Conservation (phyloP, 1,140 invertebrate species). For the Trichonephila clavipes region DNA sequence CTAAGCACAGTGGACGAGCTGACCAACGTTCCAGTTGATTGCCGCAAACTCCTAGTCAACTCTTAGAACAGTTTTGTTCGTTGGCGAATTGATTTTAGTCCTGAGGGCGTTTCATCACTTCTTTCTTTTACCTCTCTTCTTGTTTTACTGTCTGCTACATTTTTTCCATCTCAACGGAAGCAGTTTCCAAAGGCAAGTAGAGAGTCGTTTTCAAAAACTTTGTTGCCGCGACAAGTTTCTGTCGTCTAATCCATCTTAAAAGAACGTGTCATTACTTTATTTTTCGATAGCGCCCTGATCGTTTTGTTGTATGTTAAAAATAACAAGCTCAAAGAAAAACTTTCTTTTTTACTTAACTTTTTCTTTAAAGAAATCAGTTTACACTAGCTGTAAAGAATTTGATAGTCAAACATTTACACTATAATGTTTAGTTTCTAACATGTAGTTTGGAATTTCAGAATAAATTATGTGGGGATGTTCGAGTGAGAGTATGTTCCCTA, state of each 20-base stretch:
- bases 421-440: neutral
- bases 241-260: slow-evolving; percentile 15
- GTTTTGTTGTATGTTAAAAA: neutral
- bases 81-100: slow-evolving; percentile 34
- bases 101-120: slow-evolving; percentile 29
- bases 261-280: slow-evolving; percentile 18
- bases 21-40: slow-evolving; percentile 28
- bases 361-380: neutral
- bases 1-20: neutral
- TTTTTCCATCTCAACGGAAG: neutral
- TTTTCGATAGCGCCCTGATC: neutral
- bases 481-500: too few relatives aligned
- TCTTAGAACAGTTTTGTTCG: slow-evolving; percentile 24
- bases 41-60: slow-evolving; percentile 20
- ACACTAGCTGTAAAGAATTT: neutral
- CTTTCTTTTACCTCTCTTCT: slow-evolving; percentile 18
- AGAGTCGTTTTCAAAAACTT: neutral
- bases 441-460: too few relatives aligned
- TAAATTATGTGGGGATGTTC: too few relatives aligned
- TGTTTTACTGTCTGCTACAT: slow-evolving; percentile 15
- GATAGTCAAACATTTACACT: neutral
- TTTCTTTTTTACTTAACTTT: neutral
- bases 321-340: neutral
- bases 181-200: neutral
- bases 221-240: neutral